Percentiles rank a stretch among this genome's conserved stretches.
phyloP scores from a whole-genome alignment of 2,888 invertebrate genomes.

The Volucella bombylans region DNA sequence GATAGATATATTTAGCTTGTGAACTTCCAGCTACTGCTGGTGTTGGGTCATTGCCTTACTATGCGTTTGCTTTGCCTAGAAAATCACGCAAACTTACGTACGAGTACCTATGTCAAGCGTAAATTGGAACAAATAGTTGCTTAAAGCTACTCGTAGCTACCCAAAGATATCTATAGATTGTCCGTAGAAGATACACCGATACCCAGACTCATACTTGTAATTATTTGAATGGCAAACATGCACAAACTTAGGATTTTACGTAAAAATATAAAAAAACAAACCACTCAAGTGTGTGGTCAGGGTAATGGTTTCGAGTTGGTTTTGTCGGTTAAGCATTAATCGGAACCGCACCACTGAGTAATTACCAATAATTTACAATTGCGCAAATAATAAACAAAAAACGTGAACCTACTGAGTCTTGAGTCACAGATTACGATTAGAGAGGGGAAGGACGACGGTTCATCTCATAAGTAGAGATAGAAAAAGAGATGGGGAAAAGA shows the following conservation, averaged over 20 bases:
- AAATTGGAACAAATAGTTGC: slow-evolving; percentile 63
- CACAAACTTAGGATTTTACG: too few relatives aligned
- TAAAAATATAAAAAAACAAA: neutral
- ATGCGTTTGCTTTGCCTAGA: slow-evolving; percentile 24
- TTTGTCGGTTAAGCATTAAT: neutral
- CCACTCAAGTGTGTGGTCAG: slow-evolving; percentile 8
- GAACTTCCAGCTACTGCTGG: slow-evolving; percentile 43
- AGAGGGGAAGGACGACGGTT: neutral
- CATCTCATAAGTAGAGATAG: neutral
- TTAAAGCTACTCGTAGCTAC: slow-evolving; percentile 8
- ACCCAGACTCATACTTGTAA: too few relatives aligned
- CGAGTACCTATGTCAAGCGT: slow-evolving; percentile 49
- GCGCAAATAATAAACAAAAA: slow-evolving; percentile 51
- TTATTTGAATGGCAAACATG: too few relatives aligned
- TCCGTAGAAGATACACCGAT: too few relatives aligned
- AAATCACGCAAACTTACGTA: slow-evolving; percentile 63
- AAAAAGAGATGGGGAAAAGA: slow-evolving; percentile 15
- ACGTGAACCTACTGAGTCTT: neutral
- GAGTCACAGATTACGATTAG: neutral
- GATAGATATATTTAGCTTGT: slow-evolving; percentile 25
- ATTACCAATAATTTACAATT: slow-evolving; percentile 72
- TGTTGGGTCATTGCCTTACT: slow-evolving; percentile 68
- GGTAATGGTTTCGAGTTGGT: slow-evolving; percentile 57
- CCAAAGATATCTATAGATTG: too few relatives aligned
- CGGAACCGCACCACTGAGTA: slow-evolving; percentile 38